Evolutionary conservation across 2,888 invertebrate species (phyloP), one percentile per base, ranked within the genome.

Genomic region (Trilocha varians): DNA sequence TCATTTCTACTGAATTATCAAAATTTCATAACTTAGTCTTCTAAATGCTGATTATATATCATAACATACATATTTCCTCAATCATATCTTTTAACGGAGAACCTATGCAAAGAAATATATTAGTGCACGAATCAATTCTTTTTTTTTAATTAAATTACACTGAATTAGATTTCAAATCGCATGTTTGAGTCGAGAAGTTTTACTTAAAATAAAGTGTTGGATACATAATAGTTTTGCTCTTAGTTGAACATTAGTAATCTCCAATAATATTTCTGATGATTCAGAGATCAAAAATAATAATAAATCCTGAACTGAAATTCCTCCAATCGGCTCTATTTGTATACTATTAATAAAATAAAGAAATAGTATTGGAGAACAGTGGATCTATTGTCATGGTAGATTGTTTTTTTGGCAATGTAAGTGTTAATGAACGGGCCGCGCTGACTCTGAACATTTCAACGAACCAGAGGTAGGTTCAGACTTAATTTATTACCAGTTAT

Each of bases 301-400:
- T 25, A 25, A 4, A 25, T 4, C 5, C 25, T 11, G 11, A 25
- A 25, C 25, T 5, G 5, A 9, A 25, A 25, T 25, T 6, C 5
- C 25, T 4, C 5, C 25, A 3, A 25, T 25, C 8, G 25, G 11
- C 11, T 9, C 18, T 11, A 25, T 9, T 25, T 9, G 2, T 25
- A 3, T 25, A 2, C 11, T 6, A 9, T 9, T 25, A 9, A 25
- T 3, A 25, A 25, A 25, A 1, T 48, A 44, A 66, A 71, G 73
- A 64, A 82, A 82, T 82, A 80, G 63, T 80, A 82, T 83, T 85
- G 84, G 84, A 83, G 82, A 68, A 2, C 58, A 65, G 65, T 59
- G 57, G 71, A 70, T 84, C 85, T 85, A 84, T 82, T 82, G 85
- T 85, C 84, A 85, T 85, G 85, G 80, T 85, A 85, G 83, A 84